These are phyloP conservation scores for Amphiprion clarkii DNA, from an alignment of 2,797 vertebrate genomes.

Conservation along the genomic window DNA sequence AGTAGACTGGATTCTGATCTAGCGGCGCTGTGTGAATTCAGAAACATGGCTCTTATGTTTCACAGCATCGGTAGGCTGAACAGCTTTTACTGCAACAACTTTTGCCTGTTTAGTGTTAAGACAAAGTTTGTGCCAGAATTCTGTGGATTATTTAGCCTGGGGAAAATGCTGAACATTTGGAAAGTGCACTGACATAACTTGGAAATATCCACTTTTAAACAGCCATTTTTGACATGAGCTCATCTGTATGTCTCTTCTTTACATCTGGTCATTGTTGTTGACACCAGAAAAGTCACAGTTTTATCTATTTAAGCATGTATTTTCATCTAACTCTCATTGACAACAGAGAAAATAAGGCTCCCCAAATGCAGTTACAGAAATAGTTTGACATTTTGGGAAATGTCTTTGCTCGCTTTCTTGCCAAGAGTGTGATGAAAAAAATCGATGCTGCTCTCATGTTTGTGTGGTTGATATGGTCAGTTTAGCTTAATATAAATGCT, in stretches of 20 bases:
- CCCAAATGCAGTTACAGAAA: not conserved
- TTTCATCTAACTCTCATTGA: no score
- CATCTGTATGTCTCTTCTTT: not conserved
- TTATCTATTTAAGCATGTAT: not conserved
- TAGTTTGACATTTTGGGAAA: no score
- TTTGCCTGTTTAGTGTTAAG: no score
- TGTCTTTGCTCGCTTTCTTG: not conserved
- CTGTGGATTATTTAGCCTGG: no score
- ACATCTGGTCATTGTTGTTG: not conserved
- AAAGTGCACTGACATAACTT: no score
- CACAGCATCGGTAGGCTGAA: not conserved
- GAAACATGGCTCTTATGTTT: not conserved
- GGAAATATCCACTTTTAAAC: not conserved
- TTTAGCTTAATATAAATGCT: no score
- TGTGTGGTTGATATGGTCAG: no score
- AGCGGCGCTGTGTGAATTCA: not conserved
- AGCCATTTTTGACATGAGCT: not conserved
- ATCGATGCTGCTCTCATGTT: no score
- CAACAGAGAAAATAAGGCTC: not conserved
- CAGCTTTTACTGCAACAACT: not conserved
- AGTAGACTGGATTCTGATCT: conserved; percentile 12
- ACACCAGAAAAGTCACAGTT: not conserved
- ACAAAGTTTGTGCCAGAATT: no score
- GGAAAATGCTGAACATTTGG: no score
- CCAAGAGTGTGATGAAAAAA: no score